Conservation (phyloP, 23 tunicate species). For the Ascidia mentula region DNA sequence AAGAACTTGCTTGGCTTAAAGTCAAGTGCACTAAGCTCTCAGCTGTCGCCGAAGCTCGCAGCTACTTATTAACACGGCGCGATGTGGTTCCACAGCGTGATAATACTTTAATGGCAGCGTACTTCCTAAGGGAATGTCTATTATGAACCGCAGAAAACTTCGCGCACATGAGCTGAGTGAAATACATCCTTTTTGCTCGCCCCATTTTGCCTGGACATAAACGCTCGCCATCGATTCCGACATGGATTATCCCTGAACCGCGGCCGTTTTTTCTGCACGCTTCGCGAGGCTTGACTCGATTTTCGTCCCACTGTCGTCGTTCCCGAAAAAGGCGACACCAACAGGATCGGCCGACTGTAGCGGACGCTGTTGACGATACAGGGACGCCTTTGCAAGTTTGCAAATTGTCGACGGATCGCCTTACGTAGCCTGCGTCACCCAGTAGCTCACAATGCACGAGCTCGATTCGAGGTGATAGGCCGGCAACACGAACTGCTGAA, state of each 20-base stretch:
- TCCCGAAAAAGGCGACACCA: not conserved
- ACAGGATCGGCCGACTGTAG: not conserved
- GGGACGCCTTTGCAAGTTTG: not conserved
- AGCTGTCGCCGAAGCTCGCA: not conserved
- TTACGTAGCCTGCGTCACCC: not conserved
- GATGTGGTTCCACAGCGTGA: not conserved
- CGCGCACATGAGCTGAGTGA: not conserved
- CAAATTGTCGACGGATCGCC: not conserved
- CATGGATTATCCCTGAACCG: not conserved
- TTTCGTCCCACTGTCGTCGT: not conserved
- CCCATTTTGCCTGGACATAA: not conserved
- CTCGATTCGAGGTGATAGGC: not conserved
- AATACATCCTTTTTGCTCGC: not conserved
- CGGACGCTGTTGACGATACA: not conserved
- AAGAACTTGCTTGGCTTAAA: not conserved
- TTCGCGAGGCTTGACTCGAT: not conserved
- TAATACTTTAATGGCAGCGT: not conserved
- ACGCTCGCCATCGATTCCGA: not conserved
- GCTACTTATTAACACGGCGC: not conserved
- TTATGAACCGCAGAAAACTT: not conserved
- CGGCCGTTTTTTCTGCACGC: not conserved
- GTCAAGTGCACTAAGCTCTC: constrained; percentile 7
- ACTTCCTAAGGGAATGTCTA: not conserved
- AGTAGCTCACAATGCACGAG: not conserved
- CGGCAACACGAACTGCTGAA: not conserved